Evolutionary conservation across 2,113 vertebrate species (phyloP).

Genomic region (Felis chaus): DNA sequence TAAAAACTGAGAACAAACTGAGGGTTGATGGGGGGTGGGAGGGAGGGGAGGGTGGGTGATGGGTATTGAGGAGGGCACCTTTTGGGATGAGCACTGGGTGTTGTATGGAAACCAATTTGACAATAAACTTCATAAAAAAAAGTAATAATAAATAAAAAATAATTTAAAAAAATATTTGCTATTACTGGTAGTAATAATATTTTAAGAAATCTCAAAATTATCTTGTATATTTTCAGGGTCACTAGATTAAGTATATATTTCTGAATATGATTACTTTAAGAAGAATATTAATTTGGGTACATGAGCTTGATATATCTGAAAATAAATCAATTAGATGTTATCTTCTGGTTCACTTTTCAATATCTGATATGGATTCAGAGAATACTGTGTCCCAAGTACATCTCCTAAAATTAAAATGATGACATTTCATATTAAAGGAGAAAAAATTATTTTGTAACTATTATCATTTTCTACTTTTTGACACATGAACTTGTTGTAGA

Average conservation of each 20-base stretch:
- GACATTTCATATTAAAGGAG: neutral
- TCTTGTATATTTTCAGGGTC: neutral
- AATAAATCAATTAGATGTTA: neutral
- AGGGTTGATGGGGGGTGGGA: too few relatives aligned
- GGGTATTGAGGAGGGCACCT: too few relatives aligned
- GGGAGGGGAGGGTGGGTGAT: too few relatives aligned
- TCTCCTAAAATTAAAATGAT: conserved; percentile 43
- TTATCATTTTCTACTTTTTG: neutral
- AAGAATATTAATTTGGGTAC: neutral
- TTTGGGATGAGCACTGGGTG: too few relatives aligned
- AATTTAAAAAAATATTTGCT: neutral
- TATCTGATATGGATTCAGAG: neutral
- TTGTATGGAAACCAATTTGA: too few relatives aligned
- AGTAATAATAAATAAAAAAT: too few relatives aligned
- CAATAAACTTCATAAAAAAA: too few relatives aligned
- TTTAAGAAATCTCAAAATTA: neutral
- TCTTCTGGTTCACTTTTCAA: neutral
- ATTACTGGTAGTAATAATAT: neutral
- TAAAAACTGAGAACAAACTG: too few relatives aligned
- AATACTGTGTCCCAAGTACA: neutral
- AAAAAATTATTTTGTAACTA: conserved; percentile 2
- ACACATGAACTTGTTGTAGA: conserved; percentile 10
- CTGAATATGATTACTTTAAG: neutral
- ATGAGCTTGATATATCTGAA: neutral
- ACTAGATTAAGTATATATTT: neutral